A percentile compares a stretch with the other conserved stretches of the same genome.
phyloP scores from a whole-genome alignment of 2,113 vertebrate genomes.

The Copsychus sechellarum region DNA sequence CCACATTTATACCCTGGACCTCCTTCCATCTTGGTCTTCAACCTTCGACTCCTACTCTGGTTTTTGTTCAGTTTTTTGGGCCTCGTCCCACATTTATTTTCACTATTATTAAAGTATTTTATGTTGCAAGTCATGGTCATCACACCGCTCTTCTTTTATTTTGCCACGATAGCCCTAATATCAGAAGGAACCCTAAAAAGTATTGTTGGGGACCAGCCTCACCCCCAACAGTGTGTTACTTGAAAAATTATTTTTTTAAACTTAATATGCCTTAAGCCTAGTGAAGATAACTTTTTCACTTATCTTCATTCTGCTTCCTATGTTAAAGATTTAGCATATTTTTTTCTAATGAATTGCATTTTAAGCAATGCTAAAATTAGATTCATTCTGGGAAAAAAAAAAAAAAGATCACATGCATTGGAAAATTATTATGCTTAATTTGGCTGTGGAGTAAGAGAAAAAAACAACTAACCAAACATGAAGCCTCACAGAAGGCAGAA shows the following conservation, averaged over 20 bases:
- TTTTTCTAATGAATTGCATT: neutral
- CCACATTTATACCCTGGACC: too few relatives aligned
- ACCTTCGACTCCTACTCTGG: too few relatives aligned
- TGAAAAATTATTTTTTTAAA: neutral
- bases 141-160: too few relatives aligned
- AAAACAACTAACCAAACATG: accelerated
- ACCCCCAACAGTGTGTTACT: neutral
- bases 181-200: too few relatives aligned
- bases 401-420: neutral
- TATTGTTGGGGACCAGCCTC: too few relatives aligned
- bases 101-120: too few relatives aligned
- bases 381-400: neutral
- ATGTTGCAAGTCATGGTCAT: too few relatives aligned
- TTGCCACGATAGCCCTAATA: too few relatives aligned
- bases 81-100: too few relatives aligned
- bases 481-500: neutral
- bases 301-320: neutral
- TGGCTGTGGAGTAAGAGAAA: neutral
- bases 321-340: neutral
- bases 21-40: too few relatives aligned
- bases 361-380: neutral
- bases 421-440: neutral
- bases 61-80: too few relatives aligned
- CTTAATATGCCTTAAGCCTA: neutral
- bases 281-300: neutral